Base-by-base conservation (phyloP, 2,113 vertebrate genomes). In the Donacobius atricapilla region DNA sequence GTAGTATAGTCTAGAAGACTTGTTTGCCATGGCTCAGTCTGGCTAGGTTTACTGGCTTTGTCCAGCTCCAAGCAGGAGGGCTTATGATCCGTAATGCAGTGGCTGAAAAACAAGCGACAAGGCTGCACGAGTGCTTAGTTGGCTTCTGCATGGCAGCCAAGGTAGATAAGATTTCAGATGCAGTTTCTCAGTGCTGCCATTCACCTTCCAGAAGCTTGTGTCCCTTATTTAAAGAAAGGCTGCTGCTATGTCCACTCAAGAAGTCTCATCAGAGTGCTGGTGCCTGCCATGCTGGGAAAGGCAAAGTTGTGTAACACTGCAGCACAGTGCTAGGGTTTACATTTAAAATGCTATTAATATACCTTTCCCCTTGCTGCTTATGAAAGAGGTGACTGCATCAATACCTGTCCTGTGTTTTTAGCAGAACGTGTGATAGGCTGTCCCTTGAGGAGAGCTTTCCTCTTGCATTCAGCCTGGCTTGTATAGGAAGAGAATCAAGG, bases 331-430 rank as follows among this genome's bases (percentile, higher is more conserved):
- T 93, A 71, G 73, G 39, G 82, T 96, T 96, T 96, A 94, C 84
- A 90, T 87, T 97, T 92, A 31, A n/a, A 89, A 4, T 83, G 78
- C 96, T 96, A 96, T 95, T 96, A 97, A 96, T 97, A 97, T 11
- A 82, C 60, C 82, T 83, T 92, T 96, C 88, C 63, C 78, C 69
- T 93, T 95, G 76, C 90, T 87, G 86, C 86, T 92, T 97, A 89
- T 69, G 83, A 93, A 95, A 94, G 94, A 97, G 88, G 76, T 95
- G 93, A 94, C 87, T 95, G 69, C 93, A 96, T 90, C 60, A 70
- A 84, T 90, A 90, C 48, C 83, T 93, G 87, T 87, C 75, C 53
- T 42, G 53, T 95, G 91, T 95, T 92, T 96, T 94, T 76, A 93
- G 69, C 73, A 73, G 80, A 96, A 48, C 83, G 63, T 89, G 87